Evolutionary conservation across 2,113 vertebrate species (phyloP), one percentile per base, ranked within the genome.

Genomic region (Saccopteryx bilineata): DNA sequence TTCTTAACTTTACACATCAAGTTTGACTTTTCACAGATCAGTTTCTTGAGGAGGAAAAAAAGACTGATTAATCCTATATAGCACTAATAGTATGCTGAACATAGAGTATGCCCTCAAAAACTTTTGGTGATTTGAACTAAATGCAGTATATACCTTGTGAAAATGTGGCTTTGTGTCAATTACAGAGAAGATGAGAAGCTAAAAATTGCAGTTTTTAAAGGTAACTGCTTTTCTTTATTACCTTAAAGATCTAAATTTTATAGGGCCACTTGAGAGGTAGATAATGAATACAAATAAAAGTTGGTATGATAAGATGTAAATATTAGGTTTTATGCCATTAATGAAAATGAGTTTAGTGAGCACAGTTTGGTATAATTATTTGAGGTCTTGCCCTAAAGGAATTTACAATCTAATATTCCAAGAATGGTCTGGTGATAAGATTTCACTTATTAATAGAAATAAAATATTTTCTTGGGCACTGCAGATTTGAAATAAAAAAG

Each of bases 201-300:
- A 87, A 91, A 74, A 82, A 75, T 78, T 28, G 17, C 74, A 39
- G 82, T 74, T 92, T 72, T 93, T 86, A 75, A 87, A 83, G 65
- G 6, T 28, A 6, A 33, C 60, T 92, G 56, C 66, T 50, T 95
- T 81, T 66, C 39, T 84, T 87, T 88, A 79, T 82, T 48, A 50
- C 23, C 56, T 92, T 87, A 66, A 80, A 68, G 58, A 74, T 88
- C 33, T 87, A 48, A 79, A 87, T 68, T 79, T 75, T 14, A 28
- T 33, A 72, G 46, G 11, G 2, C 90, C 48, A 50, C 56, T 78
- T 28, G 15, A 91, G 87, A 71, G 39, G 2, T 72, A 60, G 52
- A 2, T 71, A 92, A 63, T 58, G 21, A 92, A 76, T 76, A 79
- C 60, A 96, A 94, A 56, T 75, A 69, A 17, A 76, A 93, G 48